phyloP scores from a whole-genome alignment of 2,888 invertebrate species.

The Serripes groenlandicus region DNA sequence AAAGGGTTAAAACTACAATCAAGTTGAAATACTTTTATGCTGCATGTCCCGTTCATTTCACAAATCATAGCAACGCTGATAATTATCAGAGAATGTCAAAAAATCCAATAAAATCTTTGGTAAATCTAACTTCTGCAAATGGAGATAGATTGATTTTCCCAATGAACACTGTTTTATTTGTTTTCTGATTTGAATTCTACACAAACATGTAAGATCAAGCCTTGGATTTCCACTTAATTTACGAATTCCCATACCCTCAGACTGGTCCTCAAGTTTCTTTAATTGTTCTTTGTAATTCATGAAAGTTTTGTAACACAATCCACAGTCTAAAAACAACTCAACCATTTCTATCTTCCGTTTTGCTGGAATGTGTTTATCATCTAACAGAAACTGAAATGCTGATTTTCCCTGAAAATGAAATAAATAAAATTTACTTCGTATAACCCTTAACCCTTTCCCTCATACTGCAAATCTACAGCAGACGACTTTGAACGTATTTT shows the following conservation, averaged over 20 bases:
- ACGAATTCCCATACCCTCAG: neutral
- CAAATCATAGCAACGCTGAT: neutral
- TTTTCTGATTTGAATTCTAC: slow-evolving; percentile 13
- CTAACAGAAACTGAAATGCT: neutral
- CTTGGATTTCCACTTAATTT: neutral
- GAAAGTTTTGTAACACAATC: neutral
- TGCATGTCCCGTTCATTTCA: no score
- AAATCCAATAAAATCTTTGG: slow-evolving; percentile 22
- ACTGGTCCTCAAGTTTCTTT: neutral
- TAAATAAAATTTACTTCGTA: neutral
- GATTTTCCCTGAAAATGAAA: slow-evolving; percentile 2
- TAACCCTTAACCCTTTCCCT: no score
- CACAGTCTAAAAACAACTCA: slow-evolving; percentile 12
- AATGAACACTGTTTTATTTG: neutral
- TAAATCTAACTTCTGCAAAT: neutral
- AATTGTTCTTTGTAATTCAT: neutral
- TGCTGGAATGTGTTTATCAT: slow-evolving; percentile 7
- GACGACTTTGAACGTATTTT: neutral
- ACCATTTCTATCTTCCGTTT: neutral
- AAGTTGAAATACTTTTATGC: no score
- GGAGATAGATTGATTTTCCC: slow-evolving; percentile 4
- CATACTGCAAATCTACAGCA: neutral
- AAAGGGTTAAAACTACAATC: no score
- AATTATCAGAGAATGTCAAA: slow-evolving; percentile 21
- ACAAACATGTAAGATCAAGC: slow-evolving; percentile 3